Evolutionary conservation across 2,888 invertebrate species (phyloP).

Genomic region (Euphydryas editha): DNA sequence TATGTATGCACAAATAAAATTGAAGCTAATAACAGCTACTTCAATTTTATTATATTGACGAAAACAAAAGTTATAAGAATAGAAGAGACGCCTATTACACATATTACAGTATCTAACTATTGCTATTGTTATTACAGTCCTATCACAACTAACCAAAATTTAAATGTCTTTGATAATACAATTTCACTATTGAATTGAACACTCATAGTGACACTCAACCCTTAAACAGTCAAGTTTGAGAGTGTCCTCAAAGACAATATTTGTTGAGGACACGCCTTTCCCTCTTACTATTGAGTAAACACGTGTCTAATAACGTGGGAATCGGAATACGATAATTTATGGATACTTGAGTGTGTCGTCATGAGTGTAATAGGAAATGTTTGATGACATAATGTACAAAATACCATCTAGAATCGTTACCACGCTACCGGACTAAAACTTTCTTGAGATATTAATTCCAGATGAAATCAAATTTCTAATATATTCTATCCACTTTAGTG

Average conservation of each 20-base stretch:
- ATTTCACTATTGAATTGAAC: constrained; percentile 46
- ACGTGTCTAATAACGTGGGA: constrained; percentile 75
- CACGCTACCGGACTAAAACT: too few species aligned
- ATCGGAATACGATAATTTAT: constrained; percentile 70
- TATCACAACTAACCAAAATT: constrained; percentile 31
- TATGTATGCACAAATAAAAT: too few species aligned
- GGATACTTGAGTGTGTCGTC: constrained; percentile 52
- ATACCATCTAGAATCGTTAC: neutral
- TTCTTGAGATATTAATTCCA: too few species aligned
- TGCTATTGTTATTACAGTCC: constrained; percentile 21
- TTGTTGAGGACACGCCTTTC: constrained; percentile 74
- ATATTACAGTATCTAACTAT: constrained; percentile 3
- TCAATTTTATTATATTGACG: too few species aligned
- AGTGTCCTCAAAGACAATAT: constrained; percentile 81
- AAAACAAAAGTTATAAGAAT: neutral
- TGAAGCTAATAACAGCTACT: too few species aligned
- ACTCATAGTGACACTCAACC: constrained; percentile 61
- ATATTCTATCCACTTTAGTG: too few species aligned
- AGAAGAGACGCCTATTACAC: neutral
- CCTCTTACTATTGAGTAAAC: constrained; percentile 59
- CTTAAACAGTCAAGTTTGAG: constrained; percentile 70
- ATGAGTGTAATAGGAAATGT: constrained; percentile 24
- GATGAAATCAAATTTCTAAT: too few species aligned
- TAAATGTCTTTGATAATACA: constrained; percentile 35
- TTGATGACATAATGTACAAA: neutral